phyloP scores from a whole-genome alignment of 2,888 invertebrate genomes.

The Molanna angustata region DNA sequence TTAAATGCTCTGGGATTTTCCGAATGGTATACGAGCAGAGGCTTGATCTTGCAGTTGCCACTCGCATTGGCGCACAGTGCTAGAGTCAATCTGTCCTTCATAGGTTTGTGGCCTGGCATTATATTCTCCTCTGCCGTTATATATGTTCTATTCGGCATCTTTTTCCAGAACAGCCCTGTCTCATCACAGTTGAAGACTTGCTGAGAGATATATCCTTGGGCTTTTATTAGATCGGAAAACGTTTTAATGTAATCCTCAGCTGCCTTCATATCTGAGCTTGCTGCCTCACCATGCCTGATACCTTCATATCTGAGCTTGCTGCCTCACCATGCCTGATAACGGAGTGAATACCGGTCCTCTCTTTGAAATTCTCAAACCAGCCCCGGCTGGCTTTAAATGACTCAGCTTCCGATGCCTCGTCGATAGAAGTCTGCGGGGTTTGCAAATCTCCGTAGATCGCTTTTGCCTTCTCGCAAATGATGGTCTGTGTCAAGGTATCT shows the following conservation, averaged over 20 bases:
- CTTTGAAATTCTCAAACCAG: conserved; percentile 35
- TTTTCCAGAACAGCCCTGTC: conserved; percentile 12
- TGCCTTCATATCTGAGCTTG: conserved; percentile 20
- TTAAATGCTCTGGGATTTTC: conserved; percentile 28
- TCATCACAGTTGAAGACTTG: conserved; percentile 16
- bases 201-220: conserved; percentile 17
- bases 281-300: conserved; percentile 34
- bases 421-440: conserved; percentile 22
- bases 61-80: conserved; percentile 36
- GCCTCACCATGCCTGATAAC: conserved; percentile 32
- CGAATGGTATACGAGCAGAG: conserved; percentile 34
- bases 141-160: conserved; percentile 11
- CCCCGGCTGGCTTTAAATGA: conserved; percentile 33
- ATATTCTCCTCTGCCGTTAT: conserved; percentile 12
- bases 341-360: conserved; percentile 6
- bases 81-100: conserved; percentile 37
- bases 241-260: conserved; percentile 27
- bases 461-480: conserved; percentile 33
- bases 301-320: conserved; percentile 18
- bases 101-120: conserved; percentile 30
- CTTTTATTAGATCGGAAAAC: conserved; percentile 32
- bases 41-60: conserved; percentile 36
- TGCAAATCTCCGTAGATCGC: conserved; percentile 30
- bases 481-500: conserved; percentile 26
- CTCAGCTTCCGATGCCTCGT: conserved; percentile 27